Conservation (phyloP, 2,888 invertebrate genomes). For the Pharmacophagus antenor region DNA sequence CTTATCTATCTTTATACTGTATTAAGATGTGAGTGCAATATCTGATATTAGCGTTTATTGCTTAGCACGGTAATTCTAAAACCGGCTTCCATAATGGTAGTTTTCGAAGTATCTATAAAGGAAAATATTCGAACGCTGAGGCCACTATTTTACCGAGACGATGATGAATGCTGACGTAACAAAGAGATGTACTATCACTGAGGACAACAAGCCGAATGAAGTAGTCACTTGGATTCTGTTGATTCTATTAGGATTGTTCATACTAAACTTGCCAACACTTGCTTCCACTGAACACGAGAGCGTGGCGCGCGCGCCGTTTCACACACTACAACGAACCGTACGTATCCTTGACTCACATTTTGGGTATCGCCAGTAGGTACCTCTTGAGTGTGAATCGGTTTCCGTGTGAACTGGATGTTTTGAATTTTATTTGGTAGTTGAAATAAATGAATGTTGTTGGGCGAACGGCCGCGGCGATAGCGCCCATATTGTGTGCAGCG, state of each 20-base stretch:
- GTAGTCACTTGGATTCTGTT: background rate
- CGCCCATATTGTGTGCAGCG: background rate
- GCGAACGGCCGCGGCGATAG: background rate
- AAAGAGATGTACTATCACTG: background rate
- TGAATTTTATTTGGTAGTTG: conserved; percentile 21
- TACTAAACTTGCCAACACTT: conserved; percentile 1
- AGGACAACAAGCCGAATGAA: background rate
- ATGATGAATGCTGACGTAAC: background rate
- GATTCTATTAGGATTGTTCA: background rate
- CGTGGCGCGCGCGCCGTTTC: conserved; percentile 11
- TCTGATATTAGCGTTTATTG: conserved; percentile 31
- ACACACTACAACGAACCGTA: conserved; percentile 13
- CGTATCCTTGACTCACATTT: conserved; percentile 30
- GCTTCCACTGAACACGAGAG: conserved; percentile 9
- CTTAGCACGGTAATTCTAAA: conserved; percentile 31
- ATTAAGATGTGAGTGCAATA: conserved; percentile 34
- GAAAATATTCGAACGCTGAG: conserved; percentile 14
- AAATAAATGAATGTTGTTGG: conserved; percentile 7
- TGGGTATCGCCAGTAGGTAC: conserved; percentile 42
- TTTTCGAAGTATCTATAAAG: conserved; percentile 7
- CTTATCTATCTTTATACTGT: conserved; percentile 33
- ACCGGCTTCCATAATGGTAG: conserved; percentile 31
- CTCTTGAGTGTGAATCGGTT: conserved; percentile 70
- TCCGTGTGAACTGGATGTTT: conserved; percentile 72
- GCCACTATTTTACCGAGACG: conserved; percentile 1